Evolutionary conservation across 2,888 invertebrate genomes (phyloP).

Genomic region (Tenthredo livida): DNA sequence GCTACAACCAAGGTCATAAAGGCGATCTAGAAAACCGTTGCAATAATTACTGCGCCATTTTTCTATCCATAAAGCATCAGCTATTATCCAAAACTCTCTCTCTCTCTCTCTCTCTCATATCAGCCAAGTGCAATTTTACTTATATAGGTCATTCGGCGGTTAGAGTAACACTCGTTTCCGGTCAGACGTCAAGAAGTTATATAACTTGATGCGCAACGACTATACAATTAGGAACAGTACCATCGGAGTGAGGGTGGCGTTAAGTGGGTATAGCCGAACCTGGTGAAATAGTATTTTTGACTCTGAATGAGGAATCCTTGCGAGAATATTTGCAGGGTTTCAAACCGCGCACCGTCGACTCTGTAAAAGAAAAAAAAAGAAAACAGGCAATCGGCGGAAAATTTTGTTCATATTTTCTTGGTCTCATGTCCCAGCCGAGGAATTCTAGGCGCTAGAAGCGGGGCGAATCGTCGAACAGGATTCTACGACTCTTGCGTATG

Average conservation of each 20-base stretch:
- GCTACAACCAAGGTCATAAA: neutral
- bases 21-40: neutral
- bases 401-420: neutral
- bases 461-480: conserved; percentile 18
- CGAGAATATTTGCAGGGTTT: neutral
- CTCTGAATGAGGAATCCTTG: neutral
- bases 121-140: neutral
- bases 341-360: neutral
- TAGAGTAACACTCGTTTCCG: neutral
- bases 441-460: neutral
- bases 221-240: conserved; percentile 8
- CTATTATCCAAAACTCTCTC: neutral
- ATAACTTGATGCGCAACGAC: neutral
- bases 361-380: neutral
- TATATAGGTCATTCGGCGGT: conserved; percentile 24
- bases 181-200: conserved; percentile 4
- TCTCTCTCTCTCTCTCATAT: neutral
- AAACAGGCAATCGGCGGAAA: neutral
- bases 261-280: neutral
- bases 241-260: neutral
- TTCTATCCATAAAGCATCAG: neutral
- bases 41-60: neutral
- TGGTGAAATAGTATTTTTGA: neutral
- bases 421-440: neutral
- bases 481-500: neutral